Evolutionary conservation across 2,113 vertebrate genomes (phyloP).

Genomic region (Rallus limicola): DNA sequence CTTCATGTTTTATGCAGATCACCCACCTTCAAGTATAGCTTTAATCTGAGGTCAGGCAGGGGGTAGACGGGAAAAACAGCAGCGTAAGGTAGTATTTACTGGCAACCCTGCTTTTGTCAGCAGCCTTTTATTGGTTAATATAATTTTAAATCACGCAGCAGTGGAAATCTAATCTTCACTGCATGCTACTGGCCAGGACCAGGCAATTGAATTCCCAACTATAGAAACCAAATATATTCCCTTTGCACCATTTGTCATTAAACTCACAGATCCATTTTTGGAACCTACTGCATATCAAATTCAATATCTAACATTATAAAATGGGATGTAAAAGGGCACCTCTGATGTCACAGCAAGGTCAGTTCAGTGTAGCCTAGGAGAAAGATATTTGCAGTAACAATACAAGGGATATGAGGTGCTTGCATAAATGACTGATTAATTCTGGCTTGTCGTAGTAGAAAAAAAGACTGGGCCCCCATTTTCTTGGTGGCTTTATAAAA

Average conservation of each 20-base stretch:
- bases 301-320: neutral
- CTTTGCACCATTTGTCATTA: neutral
- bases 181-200: neutral
- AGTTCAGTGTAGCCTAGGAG: neutral
- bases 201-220: neutral
- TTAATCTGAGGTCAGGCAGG: neutral
- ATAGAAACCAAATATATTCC: neutral
- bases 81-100: constrained; percentile 1
- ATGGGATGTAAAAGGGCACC: neutral
- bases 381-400: neutral
- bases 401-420: neutral
- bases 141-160: neutral
- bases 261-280: neutral
- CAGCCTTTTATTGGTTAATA: neutral
- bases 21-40: neutral
- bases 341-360: neutral
- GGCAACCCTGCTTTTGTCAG: neutral
- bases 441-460: neutral
- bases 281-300: neutral
- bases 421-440: neutral
- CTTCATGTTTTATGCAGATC: neutral
- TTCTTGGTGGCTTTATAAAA: neutral
- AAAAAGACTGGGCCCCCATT: neutral
- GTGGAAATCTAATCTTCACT: constrained; percentile 3
- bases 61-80: neutral